phyloP scores from a whole-genome alignment of 2,113 vertebrate genomes.

The Pseudorasbora parva region DNA sequence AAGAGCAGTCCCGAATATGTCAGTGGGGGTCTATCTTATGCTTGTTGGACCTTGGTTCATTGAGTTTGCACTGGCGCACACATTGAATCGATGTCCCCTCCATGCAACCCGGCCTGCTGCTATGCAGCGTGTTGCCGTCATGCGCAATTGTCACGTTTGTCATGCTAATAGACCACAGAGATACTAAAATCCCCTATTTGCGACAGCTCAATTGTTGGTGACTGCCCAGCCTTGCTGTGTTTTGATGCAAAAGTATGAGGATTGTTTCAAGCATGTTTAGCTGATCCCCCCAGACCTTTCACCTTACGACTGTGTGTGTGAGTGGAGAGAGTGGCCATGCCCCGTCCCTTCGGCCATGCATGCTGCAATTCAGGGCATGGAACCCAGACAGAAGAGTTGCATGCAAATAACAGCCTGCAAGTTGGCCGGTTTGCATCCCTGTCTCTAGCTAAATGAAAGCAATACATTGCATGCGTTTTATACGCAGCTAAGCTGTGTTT shows the following conservation, averaged over 20 bases:
- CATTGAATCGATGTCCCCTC: conserved; percentile 28
- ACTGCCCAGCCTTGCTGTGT: conserved; percentile 43
- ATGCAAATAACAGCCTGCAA: conserved; percentile 31
- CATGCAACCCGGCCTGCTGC: conserved; percentile 41
- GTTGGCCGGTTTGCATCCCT: not conserved
- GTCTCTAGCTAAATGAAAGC: not conserved
- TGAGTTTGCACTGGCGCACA: conserved; percentile 7
- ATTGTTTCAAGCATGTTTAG: conserved; percentile 58
- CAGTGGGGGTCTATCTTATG: not conserved
- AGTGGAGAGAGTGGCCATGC: not conserved
- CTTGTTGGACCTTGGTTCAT: conserved; percentile 26
- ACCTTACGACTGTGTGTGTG: conserved; percentile 2
- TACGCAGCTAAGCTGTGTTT: conserved; percentile 3
- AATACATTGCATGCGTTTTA: not conserved
- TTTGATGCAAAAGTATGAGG: conserved; percentile 59
- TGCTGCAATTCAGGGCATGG: conserved; percentile 30
- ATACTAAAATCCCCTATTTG: conserved; percentile 63
- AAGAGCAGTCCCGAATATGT: not conserved
- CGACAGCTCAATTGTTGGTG: conserved; percentile 58
- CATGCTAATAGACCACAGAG: conserved; percentile 64
- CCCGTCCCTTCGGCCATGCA: too few species aligned
- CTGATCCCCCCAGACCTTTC: conserved; percentile 44
- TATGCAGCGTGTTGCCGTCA: conserved; percentile 33
- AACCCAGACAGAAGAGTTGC: not conserved
- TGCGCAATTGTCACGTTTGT: conserved; percentile 62